Evolutionary conservation across 2,888 invertebrate species (phyloP), one percentile per base, ranked within the genome.

Genomic region (Thereva unica): DNA sequence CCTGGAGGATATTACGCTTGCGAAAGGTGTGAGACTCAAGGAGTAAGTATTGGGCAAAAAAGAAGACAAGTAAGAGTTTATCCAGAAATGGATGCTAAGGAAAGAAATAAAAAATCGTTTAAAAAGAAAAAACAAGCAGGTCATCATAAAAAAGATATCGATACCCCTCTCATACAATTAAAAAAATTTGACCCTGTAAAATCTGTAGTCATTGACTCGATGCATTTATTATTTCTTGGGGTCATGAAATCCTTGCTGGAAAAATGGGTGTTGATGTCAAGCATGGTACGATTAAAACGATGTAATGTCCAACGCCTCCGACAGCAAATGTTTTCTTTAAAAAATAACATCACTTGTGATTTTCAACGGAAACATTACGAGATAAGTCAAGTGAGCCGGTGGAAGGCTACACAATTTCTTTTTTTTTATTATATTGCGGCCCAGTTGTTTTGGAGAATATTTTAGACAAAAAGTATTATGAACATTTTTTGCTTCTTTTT

Each of bases 391-490:
- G 9, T 45, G 4, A 4, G n/a, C 4, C 5, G 10, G n/a, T 45
- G 45, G 45, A 37, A 52, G 10, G 52, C 35, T 12, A 52, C 52
- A 9, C 52, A 52, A 34, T 52, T 4, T 10, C 52, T 34, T 10
- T 52, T 52, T 12, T 52, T 52, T 9, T 52, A 9, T 34, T 34
- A 7, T 52, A 52, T 35, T 52, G 52, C 37, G 52, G 52, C 8
- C 52, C 52, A 34, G 37, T 52, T 37, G 52, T 34, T 34, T 52
- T 52, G 35, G 37, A 52, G 37, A 10, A 52, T 52, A 52, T 52
- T 52, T 37, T 52, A 34, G 8, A 52, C 35, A 7, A 3, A 10
- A 34, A 8, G n/a, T 34, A 34, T 12, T 52, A 52, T 52, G 10
- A 45, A 7, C 45, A 45, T 45, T 45, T 45, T 45, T 4, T 45